Base-by-base conservation (phyloP, 2,797 vertebrate species). In the Acanthurus lineatus region DNA sequence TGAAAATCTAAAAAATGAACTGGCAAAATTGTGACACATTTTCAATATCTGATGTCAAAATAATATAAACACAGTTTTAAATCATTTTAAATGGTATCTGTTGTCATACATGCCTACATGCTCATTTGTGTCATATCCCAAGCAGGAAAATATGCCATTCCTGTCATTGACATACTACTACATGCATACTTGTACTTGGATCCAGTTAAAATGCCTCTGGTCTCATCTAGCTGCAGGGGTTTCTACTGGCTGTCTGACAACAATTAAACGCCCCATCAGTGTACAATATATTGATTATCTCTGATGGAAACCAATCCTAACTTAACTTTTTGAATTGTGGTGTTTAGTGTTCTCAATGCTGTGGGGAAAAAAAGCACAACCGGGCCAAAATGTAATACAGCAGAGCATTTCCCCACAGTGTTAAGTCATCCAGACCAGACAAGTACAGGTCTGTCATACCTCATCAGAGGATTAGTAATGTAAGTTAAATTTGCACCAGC, bases 121-220 rank as follows among this genome's bases (percentile, higher is more conserved):
- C 22, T 60, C 20, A 52, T 48, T 60, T 47, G 40, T 45, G 59
- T 70, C 51, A 40, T 32, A 15, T 45, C 73, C 53, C 48, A 3
- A n/a, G n/a, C 14, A 68, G n/a, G 32, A 5, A 9, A 56, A 38
- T 5, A 56, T 5, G 32, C 48, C 69, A 61, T 75, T 45, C 25
- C 69, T 71, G 70, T 69, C 44, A 54, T 54, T 22, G 45, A 76
- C 81, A 84, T 65, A 73, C 61, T 54, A 9, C 70, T 35, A 80
- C 79, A 69, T 48, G 82, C 45, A 63, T 51, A 59, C 69, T 80
- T 22, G 57, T 16, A 16, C 16, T 45, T 49, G 38, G 28, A 73
- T 66, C 68, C 20, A 58, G 60, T 72, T 45, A 62, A 71, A 82
- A 79, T 20, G 38, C 61, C 22, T 58, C 47, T n/a, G 61, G 63